These are phyloP conservation scores for Venturia canescens DNA, from an alignment of 1,140 invertebrate genomes.

Conservation along the genomic window DNA sequence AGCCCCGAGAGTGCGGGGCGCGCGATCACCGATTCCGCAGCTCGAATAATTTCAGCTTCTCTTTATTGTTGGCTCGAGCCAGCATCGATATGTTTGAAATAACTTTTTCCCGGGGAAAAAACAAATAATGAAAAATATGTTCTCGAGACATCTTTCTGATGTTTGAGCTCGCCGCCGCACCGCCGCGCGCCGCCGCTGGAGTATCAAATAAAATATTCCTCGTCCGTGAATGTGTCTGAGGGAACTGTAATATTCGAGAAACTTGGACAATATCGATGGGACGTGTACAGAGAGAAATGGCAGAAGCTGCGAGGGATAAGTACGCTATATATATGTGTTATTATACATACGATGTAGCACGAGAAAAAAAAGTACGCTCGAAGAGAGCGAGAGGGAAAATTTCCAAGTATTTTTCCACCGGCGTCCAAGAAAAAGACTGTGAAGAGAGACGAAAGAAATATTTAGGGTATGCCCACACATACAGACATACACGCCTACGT, in stretches of 20 bases:
- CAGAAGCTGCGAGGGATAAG: background rate
- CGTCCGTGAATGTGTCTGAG: background rate
- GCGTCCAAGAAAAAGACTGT: constrained; percentile 16
- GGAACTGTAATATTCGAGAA: background rate
- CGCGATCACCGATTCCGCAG: background rate
- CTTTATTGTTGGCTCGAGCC: background rate
- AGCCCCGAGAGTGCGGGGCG: no score
- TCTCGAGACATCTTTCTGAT: no score
- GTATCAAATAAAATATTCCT: constrained; percentile 22
- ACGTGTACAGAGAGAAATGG: constrained; percentile 33
- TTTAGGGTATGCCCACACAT: background rate
- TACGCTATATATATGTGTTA: constrained; percentile 14
- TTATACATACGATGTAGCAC: background rate
- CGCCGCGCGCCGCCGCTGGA: no score
- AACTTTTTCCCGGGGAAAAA: no score
- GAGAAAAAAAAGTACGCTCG: background rate
- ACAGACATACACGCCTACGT: background rate
- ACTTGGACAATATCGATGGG: constrained; percentile 33
- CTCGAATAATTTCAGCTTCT: background rate
- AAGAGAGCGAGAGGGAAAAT: background rate
- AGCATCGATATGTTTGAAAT: background rate
- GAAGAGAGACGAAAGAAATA: constrained; percentile 28
- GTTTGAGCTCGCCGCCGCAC: no score
- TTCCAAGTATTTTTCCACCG: constrained; percentile 17
- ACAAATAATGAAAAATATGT: no score